Evolutionary conservation across 1,140 invertebrate species (phyloP), one percentile per base, ranked within the genome.

Genomic region (Nixonia krombeini): DNA sequence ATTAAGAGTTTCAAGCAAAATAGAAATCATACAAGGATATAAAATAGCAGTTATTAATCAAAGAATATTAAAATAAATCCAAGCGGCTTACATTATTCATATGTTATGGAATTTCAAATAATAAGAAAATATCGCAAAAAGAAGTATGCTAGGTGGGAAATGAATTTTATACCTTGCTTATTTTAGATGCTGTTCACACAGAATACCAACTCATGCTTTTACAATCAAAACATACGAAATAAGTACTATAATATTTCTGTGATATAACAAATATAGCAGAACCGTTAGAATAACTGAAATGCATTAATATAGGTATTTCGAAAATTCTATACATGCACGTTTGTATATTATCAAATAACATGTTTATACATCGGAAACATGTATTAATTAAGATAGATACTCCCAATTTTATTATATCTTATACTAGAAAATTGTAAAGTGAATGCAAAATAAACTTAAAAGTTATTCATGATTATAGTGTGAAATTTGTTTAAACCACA

Each of bases 231-330:
- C 13, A 13, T 35, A 35, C 33, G n/a, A n/a, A n/a, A 35, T 21
- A 35, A 59, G 45, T 62, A 42, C 46, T 37, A 7, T 53, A 55
- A 45, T 55, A 28, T 35, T 55, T 63, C 59, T 63, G 59, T 63
- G 59, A 63, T 63, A 49, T 49, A 47, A 33, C 26, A 44, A 15
- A 10, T 37, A 47, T 47, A 61, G 41, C 4, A 16, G 41, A 45
- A 12, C 6, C 7, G 2, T 13, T 13, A 12, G 7, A 35, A 13
- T n/a, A 13, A 21, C 6, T 13, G 4, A 35, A 35, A 5, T 35
- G 2, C 9, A 7, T 13, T 31, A n/a, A 35, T 13, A 35, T 12
- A 10, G 13, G 33, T 12, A 13, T 35, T 35, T 35, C 13, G 2
- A 13, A 35, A 35, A 12, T 35, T 35, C 33, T 35, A 35, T 12